phyloP scores from a whole-genome alignment of 2,113 vertebrate genomes.

The Brachyistius frenatus region DNA sequence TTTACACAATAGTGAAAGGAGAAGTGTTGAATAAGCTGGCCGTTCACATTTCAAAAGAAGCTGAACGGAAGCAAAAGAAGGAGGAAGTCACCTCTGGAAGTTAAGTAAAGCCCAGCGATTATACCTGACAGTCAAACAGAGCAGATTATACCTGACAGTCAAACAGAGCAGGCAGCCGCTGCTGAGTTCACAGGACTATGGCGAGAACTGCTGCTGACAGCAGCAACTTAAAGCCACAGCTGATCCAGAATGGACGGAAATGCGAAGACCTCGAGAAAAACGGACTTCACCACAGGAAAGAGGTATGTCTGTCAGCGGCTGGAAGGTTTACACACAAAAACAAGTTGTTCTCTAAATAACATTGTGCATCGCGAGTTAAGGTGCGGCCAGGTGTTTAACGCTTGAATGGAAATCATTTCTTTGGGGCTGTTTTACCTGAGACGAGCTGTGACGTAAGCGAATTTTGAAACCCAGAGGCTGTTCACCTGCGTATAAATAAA shows the following conservation, averaged over 20 bases:
- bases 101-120: slow-evolving; percentile 39
- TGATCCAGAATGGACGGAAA: slow-evolving; percentile 55
- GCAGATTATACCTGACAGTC: neutral
- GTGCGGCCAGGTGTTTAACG: neutral
- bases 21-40: neutral
- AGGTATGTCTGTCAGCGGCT: slow-evolving; percentile 60
- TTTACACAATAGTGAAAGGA: neutral
- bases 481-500: too few relatives aligned
- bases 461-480: too few relatives aligned
- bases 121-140: slow-evolving; percentile 30
- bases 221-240: slow-evolving; percentile 30
- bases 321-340: neutral
- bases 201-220: slow-evolving; percentile 44
- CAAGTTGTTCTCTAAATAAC: too few relatives aligned
- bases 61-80: slow-evolving; percentile 45
- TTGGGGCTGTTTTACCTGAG: neutral
- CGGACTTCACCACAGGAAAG: slow-evolving; percentile 31
- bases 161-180: slow-evolving; percentile 5
- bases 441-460: neutral
- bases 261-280: slow-evolving; percentile 50
- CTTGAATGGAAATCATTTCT: neutral
- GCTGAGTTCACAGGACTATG: slow-evolving; percentile 58
- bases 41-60: slow-evolving; percentile 25
- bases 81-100: slow-evolving; percentile 76
- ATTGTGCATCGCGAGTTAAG: neutral